A percentile compares a stretch with the other conserved stretches of the same genome.
Conservation (phyloP, 2,888 invertebrate genomes). For the Lampropteryx suffumata region DNA sequence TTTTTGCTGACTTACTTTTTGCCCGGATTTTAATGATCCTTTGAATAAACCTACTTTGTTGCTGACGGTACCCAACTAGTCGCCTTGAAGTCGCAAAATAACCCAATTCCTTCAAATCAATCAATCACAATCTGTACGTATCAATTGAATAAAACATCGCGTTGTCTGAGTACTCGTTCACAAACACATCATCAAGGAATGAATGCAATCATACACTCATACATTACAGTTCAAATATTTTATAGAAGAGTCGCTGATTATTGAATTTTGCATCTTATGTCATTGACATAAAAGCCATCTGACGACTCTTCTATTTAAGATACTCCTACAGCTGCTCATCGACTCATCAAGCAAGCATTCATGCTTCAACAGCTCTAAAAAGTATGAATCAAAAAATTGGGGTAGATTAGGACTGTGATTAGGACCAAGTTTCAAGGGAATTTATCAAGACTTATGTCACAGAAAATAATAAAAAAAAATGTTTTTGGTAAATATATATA, state of each 20-base stretch:
- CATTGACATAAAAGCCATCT: too few species aligned
- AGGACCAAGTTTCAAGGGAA: too few species aligned
- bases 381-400: conserved; percentile 5
- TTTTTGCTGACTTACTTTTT: too few species aligned
- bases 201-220: conserved; percentile 14
- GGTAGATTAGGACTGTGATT: conserved; percentile 1
- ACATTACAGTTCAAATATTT: neutral
- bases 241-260: too few species aligned
- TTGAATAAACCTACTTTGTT: too few species aligned
- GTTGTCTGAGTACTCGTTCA: conserved; percentile 7
- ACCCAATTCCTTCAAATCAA: conserved; percentile 14
- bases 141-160: conserved; percentile 7
- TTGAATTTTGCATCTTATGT: too few species aligned
- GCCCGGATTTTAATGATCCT: too few species aligned
- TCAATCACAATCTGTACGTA: neutral
- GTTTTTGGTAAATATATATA: too few species aligned
- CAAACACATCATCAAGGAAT: conserved; percentile 19
- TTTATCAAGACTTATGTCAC: too few species aligned
- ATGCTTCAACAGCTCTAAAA: neutral
- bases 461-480: too few species aligned
- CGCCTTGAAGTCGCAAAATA: conserved; percentile 17
- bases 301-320: too few species aligned
- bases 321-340: conserved; percentile 34
- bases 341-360: conserved; percentile 53
- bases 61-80: conserved; percentile 20